phyloP scores from a whole-genome alignment of 2,797 vertebrate species.

The Lacerta viridis region DNA sequence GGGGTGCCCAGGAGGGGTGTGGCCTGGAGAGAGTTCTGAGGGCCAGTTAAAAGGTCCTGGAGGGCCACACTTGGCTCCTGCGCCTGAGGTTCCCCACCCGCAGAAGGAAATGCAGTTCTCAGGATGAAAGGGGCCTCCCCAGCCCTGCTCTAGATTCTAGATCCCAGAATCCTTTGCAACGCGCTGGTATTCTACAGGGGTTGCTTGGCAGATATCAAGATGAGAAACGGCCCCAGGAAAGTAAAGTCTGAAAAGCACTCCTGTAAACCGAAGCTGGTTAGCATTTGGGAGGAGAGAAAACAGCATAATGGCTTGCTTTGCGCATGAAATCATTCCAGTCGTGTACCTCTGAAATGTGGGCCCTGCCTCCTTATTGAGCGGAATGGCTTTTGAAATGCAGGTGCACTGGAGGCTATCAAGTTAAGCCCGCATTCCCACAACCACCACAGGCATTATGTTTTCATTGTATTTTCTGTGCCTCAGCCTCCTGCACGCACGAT shows the following conservation, averaged over 20 bases:
- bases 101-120: too few relatives aligned
- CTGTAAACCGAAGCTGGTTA: not conserved
- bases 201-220: not conserved
- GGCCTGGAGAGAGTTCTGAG: too few relatives aligned
- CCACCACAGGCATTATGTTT: not conserved
- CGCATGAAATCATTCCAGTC: not conserved
- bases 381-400: not conserved
- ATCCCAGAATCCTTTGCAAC: too few relatives aligned
- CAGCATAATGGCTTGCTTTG: not conserved
- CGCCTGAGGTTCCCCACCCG: too few relatives aligned
- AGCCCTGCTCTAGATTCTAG: too few relatives aligned
- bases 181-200: not conserved
- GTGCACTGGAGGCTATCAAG: not conserved
- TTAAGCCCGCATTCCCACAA: not conserved
- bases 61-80: too few relatives aligned
- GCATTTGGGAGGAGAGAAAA: slow-evolving; percentile 1
- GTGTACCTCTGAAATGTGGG: not conserved
- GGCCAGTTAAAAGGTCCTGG: too few relatives aligned
- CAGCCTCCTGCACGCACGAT: not conserved
- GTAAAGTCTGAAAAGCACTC: not conserved
- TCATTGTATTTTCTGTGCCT: not conserved
- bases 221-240: not conserved
- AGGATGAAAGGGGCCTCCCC: too few relatives aligned
- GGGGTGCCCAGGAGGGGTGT: too few relatives aligned
- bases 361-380: not conserved